Evolutionary conservation across 30 jellyfish, hydroid and myxozoan species (phyloP).

Genomic region (Nemopilema nomurai): DNA sequence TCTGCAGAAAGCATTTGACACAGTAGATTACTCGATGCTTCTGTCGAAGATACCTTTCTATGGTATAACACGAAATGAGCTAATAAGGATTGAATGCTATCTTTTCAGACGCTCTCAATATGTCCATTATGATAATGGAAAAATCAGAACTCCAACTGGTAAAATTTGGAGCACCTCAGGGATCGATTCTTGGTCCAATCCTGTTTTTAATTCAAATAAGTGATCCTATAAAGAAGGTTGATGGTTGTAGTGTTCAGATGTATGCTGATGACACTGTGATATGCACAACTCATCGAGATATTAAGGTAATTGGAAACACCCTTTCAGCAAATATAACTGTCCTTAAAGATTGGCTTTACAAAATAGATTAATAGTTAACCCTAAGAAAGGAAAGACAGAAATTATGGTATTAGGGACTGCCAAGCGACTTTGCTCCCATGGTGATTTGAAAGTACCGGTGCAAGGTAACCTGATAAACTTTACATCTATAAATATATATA

Average conservation of each 20-base stretch:
- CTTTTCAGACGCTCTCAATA: conserved; percentile 48
- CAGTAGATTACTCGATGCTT: too few species aligned
- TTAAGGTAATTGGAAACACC: conserved; percentile 44
- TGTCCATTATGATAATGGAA: conserved; percentile 44
- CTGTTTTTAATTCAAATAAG: conserved; percentile 62
- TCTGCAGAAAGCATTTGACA: conserved; percentile 58
- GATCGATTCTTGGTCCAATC: conserved; percentile 75
- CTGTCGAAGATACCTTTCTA: conserved; percentile 57
- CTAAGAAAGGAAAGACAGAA: conserved; percentile 35
- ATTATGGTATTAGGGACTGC: conserved; percentile 27
- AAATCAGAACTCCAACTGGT: conserved; percentile 53
- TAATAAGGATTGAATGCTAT: conserved; percentile 48
- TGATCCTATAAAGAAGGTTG: conserved; percentile 29
- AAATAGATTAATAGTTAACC: conserved; percentile 43
- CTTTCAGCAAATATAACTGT: conserved; percentile 25
- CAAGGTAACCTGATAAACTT: conserved; percentile 10
- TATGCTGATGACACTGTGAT: conserved; percentile 70
- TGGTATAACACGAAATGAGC: conserved; percentile 61
- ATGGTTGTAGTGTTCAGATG: conserved; percentile 55
- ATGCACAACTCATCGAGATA: conserved; percentile 22
- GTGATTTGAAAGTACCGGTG: conserved; percentile 21
- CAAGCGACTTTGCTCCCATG: too few species aligned
- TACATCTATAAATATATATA: background rate
- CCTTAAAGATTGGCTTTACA: conserved; percentile 50
- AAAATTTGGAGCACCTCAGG: too few species aligned